phyloP scores from a whole-genome alignment of 2,797 vertebrate species.

The Myotis myotis region DNA sequence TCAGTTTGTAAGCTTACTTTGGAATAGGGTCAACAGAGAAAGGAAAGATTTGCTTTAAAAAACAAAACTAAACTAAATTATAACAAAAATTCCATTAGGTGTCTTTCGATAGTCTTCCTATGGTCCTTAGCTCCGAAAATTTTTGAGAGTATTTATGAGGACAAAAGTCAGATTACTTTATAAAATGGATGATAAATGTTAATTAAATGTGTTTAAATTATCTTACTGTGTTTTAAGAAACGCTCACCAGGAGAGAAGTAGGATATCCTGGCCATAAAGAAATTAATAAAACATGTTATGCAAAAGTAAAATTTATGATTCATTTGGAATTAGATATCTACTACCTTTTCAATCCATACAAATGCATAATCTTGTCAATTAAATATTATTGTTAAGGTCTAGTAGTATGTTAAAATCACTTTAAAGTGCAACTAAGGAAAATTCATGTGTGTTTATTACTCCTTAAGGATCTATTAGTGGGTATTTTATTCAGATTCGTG shows the following conservation, averaged over 20 bases:
- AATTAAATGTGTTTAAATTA: slow-evolving; percentile 88
- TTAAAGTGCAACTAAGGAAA: slow-evolving; percentile 91
- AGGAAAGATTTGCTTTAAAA: slow-evolving; percentile 50
- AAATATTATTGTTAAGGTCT: slow-evolving; percentile 92
- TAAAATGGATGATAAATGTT: slow-evolving; percentile 85
- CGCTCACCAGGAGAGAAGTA: slow-evolving; percentile 85
- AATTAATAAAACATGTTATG: slow-evolving; percentile 91
- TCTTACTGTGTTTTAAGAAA: slow-evolving; percentile 84
- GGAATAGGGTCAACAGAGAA: slow-evolving; percentile 55
- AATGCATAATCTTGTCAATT: slow-evolving; percentile 93
- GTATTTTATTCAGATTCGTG: slow-evolving; percentile 91
- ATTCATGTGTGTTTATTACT: slow-evolving; percentile 91
- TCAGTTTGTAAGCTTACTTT: slow-evolving; percentile 43
- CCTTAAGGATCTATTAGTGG: slow-evolving; percentile 91
- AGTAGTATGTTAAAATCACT: slow-evolving; percentile 91
- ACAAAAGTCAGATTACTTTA: slow-evolving; percentile 82
- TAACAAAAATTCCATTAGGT: slow-evolving; percentile 51
- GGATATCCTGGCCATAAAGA: slow-evolving; percentile 84
- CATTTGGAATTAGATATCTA: slow-evolving; percentile 88
- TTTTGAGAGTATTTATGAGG: slow-evolving; percentile 71
- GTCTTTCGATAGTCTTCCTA: slow-evolving; percentile 65
- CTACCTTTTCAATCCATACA: slow-evolving; percentile 88
- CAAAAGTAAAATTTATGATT: slow-evolving; percentile 89
- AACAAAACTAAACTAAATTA: slow-evolving; percentile 45
- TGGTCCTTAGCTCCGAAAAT: slow-evolving; percentile 59